Evolutionary conservation across 2,888 invertebrate species (phyloP).

Genomic region (Zaprionus obscuricornis): DNA sequence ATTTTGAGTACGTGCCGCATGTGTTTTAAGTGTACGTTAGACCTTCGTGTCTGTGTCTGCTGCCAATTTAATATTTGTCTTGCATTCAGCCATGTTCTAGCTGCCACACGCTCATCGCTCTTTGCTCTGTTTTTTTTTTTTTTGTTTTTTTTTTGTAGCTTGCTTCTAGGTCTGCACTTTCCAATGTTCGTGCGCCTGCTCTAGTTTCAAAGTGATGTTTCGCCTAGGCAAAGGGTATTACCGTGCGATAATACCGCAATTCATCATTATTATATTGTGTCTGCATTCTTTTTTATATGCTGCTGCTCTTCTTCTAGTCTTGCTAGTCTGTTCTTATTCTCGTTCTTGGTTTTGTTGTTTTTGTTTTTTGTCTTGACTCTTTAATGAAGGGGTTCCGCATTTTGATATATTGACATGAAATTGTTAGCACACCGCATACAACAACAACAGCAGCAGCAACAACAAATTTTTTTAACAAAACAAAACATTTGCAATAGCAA

Average conservation of each 20-base stretch:
- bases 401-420: constrained; percentile 73
- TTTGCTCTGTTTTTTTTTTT: too few relatives aligned
- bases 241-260: constrained; percentile 78
- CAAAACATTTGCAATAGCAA: constrained; percentile 10
- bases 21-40: constrained; percentile 29
- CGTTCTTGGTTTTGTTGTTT: constrained; percentile 16
- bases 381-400: constrained; percentile 72
- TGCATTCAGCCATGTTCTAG: too few relatives aligned
- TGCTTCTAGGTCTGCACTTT: constrained; percentile 45
- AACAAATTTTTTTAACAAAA: constrained; percentile 5
- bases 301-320: too few relatives aligned
- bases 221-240: constrained; percentile 61
- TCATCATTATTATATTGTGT: constrained; percentile 78
- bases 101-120: too few relatives aligned
- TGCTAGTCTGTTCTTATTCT: too few relatives aligned
- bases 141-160: too few relatives aligned
- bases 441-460: too few relatives aligned
- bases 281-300: constrained; percentile 34
- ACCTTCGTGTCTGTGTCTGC: constrained; percentile 37
- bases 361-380: constrained; percentile 17
- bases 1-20: constrained; percentile 61
- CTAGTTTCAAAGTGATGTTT: constrained; percentile 52
- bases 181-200: constrained; percentile 71
- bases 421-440: constrained; percentile 22
- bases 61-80: constrained; percentile 69